Percentiles rank a stretch among this genome's conserved stretches.
Evolutionary conservation across 1,140 invertebrate species (phyloP).

Genomic region (Laupala kohalensis): DNA sequence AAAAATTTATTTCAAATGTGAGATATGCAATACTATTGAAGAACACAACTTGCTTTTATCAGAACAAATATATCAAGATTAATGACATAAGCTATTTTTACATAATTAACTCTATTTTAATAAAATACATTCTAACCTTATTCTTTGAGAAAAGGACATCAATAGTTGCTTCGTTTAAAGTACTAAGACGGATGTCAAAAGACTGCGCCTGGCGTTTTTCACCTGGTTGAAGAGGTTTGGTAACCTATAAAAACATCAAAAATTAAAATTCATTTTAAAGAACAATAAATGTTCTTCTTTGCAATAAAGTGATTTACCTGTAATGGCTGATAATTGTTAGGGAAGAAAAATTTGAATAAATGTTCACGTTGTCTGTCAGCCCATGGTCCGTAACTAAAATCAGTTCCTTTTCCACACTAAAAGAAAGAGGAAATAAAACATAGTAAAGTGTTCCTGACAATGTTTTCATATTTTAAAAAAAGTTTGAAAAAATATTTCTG

Average conservation of each 20-base stretch:
- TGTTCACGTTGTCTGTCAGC: slow-evolving; percentile 91
- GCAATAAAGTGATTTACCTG: slow-evolving; percentile 19
- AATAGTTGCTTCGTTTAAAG: slow-evolving; percentile 81
- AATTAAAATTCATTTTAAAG: neutral
- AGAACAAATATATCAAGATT: too few relatives aligned
- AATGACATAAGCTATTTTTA: too few relatives aligned
- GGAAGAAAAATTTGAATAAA: slow-evolving; percentile 93
- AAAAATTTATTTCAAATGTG: too few relatives aligned
- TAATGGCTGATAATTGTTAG: slow-evolving; percentile 69
- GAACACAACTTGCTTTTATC: too few relatives aligned
- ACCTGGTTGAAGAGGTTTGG: slow-evolving; percentile 65
- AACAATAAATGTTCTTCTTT: too few relatives aligned
- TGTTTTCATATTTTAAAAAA: neutral
- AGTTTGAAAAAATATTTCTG: too few relatives aligned
- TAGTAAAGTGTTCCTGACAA: neutral
- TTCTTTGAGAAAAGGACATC: slow-evolving; percentile 94
- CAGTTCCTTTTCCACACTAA: slow-evolving; percentile 87
- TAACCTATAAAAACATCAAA: slow-evolving; percentile 34
- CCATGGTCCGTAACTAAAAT: slow-evolving; percentile 97
- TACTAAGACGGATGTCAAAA: slow-evolving; percentile 84
- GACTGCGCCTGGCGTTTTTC: slow-evolving; percentile 77
- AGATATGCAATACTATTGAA: too few relatives aligned
- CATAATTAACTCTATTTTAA: neutral
- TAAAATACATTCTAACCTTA: slow-evolving; percentile 35
- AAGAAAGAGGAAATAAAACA: slow-evolving; percentile 8